phyloP scores from a whole-genome alignment of 2,888 invertebrate genomes.

The Yponomeuta plumbellus region DNA sequence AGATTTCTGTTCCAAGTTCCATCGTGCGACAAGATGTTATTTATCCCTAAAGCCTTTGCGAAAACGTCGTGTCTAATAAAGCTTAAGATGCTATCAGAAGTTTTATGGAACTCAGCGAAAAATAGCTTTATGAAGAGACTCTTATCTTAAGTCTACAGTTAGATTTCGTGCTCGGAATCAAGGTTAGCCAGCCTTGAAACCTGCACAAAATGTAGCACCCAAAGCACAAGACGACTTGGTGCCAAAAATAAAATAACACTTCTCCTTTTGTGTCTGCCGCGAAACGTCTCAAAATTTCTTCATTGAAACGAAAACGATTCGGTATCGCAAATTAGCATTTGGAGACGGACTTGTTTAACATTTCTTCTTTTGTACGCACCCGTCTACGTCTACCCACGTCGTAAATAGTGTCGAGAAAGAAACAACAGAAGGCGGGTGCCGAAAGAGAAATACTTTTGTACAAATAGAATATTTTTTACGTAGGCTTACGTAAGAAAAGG shows the following conservation, averaged over 20 bases:
- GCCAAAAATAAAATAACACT: not conserved
- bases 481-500: conserved; percentile 29
- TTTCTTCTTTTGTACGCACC: not conserved
- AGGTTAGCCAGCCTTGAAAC: not conserved
- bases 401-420: not conserved
- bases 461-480: conserved; percentile 32
- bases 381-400: not conserved
- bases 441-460: conserved; percentile 33
- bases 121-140: not conserved
- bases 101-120: not conserved
- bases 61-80: not conserved
- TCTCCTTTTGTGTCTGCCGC: not conserved
- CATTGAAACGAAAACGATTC: not conserved
- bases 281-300: not conserved
- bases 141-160: not conserved
- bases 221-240: not conserved
- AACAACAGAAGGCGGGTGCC: conserved; percentile 3
- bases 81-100: not conserved
- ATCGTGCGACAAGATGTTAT: not conserved
- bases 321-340: not conserved
- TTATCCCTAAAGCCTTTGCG: not conserved
- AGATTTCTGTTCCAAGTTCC: not conserved
- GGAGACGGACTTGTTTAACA: not conserved
- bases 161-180: conserved; percentile 6
- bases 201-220: not conserved